Evolutionary conservation across 2,797 vertebrate genomes (phyloP).

Genomic region (Argya squamiceps): DNA sequence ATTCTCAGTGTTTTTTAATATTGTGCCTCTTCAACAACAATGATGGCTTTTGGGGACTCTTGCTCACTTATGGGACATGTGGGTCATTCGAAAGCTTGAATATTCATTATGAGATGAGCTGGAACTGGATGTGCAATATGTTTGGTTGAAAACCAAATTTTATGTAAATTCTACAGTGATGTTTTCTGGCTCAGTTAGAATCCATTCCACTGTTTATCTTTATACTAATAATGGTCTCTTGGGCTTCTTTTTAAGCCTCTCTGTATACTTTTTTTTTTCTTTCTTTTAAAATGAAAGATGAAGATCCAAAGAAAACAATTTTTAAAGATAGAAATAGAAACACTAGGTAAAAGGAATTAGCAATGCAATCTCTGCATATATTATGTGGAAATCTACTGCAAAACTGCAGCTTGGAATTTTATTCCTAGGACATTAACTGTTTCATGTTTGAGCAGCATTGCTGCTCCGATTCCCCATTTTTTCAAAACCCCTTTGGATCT

Average conservation of each 20-base stretch:
- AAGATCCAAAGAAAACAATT: constrained; percentile 47
- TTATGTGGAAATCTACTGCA: constrained; percentile 39
- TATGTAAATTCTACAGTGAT: constrained; percentile 62
- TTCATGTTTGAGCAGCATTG: background rate
- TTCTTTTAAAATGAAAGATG: constrained; percentile 45
- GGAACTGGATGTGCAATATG: constrained; percentile 44
- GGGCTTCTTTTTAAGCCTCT: constrained; percentile 55
- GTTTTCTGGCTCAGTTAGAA: constrained; percentile 65
- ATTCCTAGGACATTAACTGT: background rate
- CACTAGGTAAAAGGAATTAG: constrained; percentile 59
- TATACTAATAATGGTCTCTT: constrained; percentile 62
- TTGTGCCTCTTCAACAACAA: constrained; percentile 13
- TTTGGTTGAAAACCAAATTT: constrained; percentile 64
- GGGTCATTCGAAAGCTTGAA: constrained; percentile 55
- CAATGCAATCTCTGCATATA: constrained; percentile 52
- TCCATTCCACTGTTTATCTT: constrained; percentile 59
- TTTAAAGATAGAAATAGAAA: constrained; percentile 56
- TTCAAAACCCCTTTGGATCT: background rate
- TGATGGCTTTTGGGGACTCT: constrained; percentile 40
- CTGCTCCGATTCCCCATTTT: background rate
- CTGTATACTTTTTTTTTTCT: background rate
- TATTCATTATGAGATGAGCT: constrained; percentile 62
- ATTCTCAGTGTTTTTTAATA: constrained; percentile 55
- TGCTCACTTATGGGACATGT: constrained; percentile 50
- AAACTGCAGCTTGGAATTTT: constrained; percentile 38